Conservation (phyloP, 2,113 vertebrate genomes). For the Equus quagga region DNA sequence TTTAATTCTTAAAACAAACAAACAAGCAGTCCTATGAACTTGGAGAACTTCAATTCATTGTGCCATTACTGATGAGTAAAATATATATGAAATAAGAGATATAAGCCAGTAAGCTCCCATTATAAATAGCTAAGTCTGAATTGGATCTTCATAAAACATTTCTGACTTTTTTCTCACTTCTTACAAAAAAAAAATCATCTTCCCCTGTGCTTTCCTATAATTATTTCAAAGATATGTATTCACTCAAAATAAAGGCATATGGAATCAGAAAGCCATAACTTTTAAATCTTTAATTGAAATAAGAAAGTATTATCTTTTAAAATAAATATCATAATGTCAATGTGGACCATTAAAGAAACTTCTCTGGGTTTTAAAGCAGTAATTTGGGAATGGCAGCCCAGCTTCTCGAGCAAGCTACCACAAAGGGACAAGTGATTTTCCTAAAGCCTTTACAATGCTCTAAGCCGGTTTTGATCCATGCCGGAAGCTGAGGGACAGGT, state of each 20-base stretch:
- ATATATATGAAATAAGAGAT: constrained; percentile 12
- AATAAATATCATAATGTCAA: not conserved
- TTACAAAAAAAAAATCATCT: not conserved
- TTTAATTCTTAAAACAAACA: not conserved
- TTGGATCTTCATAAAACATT: not conserved
- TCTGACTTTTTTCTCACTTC: not conserved
- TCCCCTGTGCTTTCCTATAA: not conserved
- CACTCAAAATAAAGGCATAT: not conserved
- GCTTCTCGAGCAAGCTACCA: not conserved
- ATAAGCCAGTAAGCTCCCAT: not conserved
- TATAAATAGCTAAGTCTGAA: not conserved
- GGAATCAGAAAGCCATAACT: not conserved
- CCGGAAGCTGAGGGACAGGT: not conserved
- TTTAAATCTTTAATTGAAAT: constrained; percentile 28
- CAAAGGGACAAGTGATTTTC: not conserved
- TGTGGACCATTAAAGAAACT: not conserved
- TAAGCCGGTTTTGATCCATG: too few relatives aligned
- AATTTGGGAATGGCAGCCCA: not conserved
- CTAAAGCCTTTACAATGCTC: not conserved
- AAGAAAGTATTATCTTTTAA: not conserved
- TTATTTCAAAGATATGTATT: not conserved
- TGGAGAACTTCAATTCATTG: not conserved
- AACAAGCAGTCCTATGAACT: not conserved
- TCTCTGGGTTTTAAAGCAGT: not conserved
- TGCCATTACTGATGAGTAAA: not conserved